A percentile compares a stretch with the other conserved stretches of the same genome.
Evolutionary conservation across 2,888 invertebrate genomes (phyloP).

Genomic region (Aproaerema taeniolella): DNA sequence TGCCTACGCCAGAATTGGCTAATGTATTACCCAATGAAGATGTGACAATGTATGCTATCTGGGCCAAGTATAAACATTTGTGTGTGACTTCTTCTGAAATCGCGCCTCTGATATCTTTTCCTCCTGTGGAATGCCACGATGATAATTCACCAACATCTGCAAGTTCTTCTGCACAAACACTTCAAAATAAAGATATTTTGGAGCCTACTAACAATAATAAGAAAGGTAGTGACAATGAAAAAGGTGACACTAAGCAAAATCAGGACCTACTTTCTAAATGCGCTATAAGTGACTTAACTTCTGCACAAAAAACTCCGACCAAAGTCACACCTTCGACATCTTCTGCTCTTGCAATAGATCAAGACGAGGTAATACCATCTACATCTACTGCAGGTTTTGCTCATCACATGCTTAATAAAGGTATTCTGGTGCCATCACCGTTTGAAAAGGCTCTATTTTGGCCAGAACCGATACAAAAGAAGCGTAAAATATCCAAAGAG

Average conservation of each 20-base stretch:
- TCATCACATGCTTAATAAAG: too few species aligned
- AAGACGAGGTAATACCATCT: neutral
- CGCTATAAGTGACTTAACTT: neutral
- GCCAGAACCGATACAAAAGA: too few species aligned
- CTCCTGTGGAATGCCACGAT: too few species aligned
- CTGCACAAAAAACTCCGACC: neutral
- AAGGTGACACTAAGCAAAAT: neutral
- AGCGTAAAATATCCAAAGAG: too few species aligned
- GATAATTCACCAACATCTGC: too few species aligned
- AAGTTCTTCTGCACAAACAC: too few species aligned
- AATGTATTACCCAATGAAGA: constrained; percentile 1
- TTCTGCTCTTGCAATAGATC: neutral
- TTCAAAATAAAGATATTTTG: too few species aligned
- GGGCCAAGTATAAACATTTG: constrained; percentile 7
- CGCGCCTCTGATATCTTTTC: too few species aligned
- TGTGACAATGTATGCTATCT: constrained; percentile 3
- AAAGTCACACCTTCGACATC: neutral
- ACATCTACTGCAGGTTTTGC: neutral
- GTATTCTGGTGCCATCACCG: too few species aligned
- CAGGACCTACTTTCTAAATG: neutral
- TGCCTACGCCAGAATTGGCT: neutral
- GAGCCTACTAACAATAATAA: too few species aligned
- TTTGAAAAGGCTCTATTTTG: too few species aligned
- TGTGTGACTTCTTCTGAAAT: neutral
- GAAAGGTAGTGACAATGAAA: neutral